Evolutionary conservation across 2,113 vertebrate species (phyloP), one percentile per base, ranked within the genome.

Genomic region (Hemiscyllium ocellatum): DNA sequence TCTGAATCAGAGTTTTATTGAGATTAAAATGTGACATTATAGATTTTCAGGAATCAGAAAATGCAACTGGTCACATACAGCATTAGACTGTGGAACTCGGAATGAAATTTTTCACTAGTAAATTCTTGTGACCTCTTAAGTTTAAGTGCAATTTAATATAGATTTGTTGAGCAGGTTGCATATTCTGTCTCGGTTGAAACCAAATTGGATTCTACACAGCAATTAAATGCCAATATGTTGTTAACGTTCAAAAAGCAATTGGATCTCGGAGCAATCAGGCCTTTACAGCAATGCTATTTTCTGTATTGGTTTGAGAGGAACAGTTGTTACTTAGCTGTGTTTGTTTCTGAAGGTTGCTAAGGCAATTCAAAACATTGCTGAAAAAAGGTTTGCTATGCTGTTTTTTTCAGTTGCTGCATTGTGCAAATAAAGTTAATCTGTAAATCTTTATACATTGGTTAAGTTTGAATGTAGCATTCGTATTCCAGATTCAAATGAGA

Each of bases 261-360:
- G 42, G 37, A n/a, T 66, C 42, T 70, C 70, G 93, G 61, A 61
- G 87, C 87, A 90, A 50, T 13, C 68, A 24, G 22, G 93, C 22
- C 69, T 3, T 50, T 94, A 42, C 22, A 24, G 4, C n/a, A 70
- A 70, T 22, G 66, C 26, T 70, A 20, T 70, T 94, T 94, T 42
- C 47, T 94, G 65, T 61, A 47, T 70, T 70, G 22, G 66, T 42
- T 12, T 70, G 42, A 94, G 17, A 22, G n/a, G 20, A 47, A 66
- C 20, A 42, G n/a, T 70, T 94, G 42, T 70, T 42, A 6, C 33
- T 69, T 37, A 4, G 17, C 42, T 94, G 69, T 65, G 56, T 69
- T 95, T 50, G 22, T 95, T 95, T 52, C 94, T 95, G 68, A 95
- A 50, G 15, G 69, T 95, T 72, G 94, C 69, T 95, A 72, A 95